phyloP scores from a whole-genome alignment of 2,888 invertebrate genomes.

The Pogonocherus hispidulus region DNA sequence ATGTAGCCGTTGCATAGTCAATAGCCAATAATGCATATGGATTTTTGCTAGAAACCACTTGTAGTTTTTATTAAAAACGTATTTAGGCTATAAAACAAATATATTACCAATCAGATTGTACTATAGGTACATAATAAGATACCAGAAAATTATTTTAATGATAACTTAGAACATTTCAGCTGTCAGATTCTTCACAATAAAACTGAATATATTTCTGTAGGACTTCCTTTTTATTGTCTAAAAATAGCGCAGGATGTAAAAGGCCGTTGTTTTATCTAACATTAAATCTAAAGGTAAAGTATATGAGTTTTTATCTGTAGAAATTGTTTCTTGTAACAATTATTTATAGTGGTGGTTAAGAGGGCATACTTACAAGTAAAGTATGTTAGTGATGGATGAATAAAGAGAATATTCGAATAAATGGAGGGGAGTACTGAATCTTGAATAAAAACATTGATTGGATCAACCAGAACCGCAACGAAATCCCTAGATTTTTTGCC shows the following conservation, averaged over 20 bases:
- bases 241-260: not conserved
- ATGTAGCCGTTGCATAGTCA: too few relatives aligned
- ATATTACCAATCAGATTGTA: not conserved
- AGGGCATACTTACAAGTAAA: too few relatives aligned
- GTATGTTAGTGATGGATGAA: too few relatives aligned
- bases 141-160: not conserved
- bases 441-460: not conserved
- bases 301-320: not conserved
- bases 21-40: too few relatives aligned
- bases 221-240: not conserved
- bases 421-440: not conserved
- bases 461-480: too few relatives aligned
- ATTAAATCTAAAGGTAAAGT: not conserved
- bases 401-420: too few relatives aligned
- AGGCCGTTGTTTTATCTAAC: not conserved
- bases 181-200: not conserved
- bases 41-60: too few relatives aligned
- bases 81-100: too few relatives aligned
- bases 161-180: not conserved
- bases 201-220: not conserved
- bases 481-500: too few relatives aligned
- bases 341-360: not conserved
- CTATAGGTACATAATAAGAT: not conserved
- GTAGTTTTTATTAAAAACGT: too few relatives aligned
- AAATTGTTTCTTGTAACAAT: not conserved